Evolutionary conservation across 2,797 vertebrate genomes (phyloP), one percentile per base, ranked within the genome.

Genomic region (Aphelocoma californica): DNA sequence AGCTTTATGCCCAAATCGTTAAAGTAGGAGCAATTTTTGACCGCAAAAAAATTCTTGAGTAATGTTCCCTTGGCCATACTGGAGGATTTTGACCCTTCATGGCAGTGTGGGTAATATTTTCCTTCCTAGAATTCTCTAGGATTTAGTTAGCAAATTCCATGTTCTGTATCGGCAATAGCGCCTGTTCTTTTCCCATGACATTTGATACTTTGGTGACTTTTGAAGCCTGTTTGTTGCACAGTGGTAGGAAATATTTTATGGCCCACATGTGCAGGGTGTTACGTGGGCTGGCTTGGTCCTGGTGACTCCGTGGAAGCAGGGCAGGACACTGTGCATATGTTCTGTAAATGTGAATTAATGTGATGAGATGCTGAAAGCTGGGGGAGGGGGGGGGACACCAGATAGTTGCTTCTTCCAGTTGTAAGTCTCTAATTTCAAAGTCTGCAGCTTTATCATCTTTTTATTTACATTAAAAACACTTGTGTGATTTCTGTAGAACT

Each of bases 401-500:
- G 40, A 11, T 8, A 58, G 13, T 29, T 78, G 40, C 36, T 64
- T 14, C 40, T 73, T 90, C 57, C 64, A 74, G 62, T 53, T 56
- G 75, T 26, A 71, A 25, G 40, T 75, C 69, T 84, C 71, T 86
- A 9, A 57, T 80, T 93, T 78, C 64, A 60, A 92, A 77, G 32
- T 66, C 29, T 69, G 12, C 36, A n/a, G 15, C 64, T 66, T 80
- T 78, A 66, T 62, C 20, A 85, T 44, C 4, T 14, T 73, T 87
- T 71, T 77, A 45, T 61, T 65, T 70, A 69, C 92, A 77, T 92
- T 56, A 32, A 54, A 82, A 92, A n/a, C 12, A 23, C 85, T 78
- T 94, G 24, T 91, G 62, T 95, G 64, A 57, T 90, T 86, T 60
- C 95, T 96, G 42, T 91, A 99, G 99, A 97, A 96, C 67, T 95